Evolutionary conservation across 2,113 vertebrate genomes (phyloP).

Genomic region (Brevimyrus niger): DNA sequence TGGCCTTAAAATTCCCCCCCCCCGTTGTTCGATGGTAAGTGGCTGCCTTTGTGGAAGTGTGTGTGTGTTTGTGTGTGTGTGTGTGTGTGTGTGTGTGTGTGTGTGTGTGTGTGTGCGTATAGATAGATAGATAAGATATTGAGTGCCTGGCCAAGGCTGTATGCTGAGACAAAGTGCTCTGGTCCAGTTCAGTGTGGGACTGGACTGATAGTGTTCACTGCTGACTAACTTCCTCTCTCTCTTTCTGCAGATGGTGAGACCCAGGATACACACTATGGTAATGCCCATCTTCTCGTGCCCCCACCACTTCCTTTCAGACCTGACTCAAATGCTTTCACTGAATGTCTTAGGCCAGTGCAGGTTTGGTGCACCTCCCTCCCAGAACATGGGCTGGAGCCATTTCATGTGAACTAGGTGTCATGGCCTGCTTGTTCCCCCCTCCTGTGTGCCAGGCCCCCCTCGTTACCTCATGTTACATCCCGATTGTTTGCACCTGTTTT

Average conservation of each 20-base stretch:
- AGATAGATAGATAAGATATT: background rate
- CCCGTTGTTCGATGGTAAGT: slow-evolving; percentile 38
- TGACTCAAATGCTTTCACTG: background rate
- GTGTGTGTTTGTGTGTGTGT: background rate
- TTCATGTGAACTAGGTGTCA: background rate
- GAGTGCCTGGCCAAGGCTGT: background rate
- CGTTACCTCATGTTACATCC: too few relatives aligned
- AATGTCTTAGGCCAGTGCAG: background rate
- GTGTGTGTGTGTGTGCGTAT: background rate
- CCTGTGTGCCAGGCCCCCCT: too few relatives aligned
- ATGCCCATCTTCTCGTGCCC: background rate
- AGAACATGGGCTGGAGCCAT: background rate
- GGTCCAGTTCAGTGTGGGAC: background rate
- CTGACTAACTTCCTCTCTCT: background rate
- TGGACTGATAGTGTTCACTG: background rate
- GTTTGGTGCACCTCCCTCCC: background rate
- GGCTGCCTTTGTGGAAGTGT: background rate
- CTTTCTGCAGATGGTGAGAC: background rate
- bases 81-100: background rate
- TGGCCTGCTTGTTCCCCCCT: too few relatives aligned
- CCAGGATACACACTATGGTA: background rate
- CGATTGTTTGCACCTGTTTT: too few relatives aligned
- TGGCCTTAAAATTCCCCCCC: background rate
- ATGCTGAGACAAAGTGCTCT: background rate
- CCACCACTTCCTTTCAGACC: background rate